Conservation (phyloP, 37 sponge, comb jelly and placozoan species). For the Ephydatia muelleri region DNA sequence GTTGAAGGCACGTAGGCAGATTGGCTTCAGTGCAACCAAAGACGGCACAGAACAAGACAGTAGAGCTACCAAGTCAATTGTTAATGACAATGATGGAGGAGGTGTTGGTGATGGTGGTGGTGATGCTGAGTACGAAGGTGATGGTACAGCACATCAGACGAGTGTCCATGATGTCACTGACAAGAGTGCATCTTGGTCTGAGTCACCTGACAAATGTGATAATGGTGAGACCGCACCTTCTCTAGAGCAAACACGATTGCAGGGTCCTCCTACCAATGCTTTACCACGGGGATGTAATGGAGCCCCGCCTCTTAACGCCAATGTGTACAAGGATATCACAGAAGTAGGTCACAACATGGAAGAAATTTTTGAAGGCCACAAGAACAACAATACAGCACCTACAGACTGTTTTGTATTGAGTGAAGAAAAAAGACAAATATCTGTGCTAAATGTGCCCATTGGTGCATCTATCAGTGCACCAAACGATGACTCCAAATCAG, state of each 20-base stretch:
- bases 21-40: neutral
- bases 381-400: neutral
- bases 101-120: neutral
- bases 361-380: neutral
- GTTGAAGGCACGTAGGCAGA: neutral
- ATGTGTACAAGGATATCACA: neutral
- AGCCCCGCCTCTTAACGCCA: neutral
- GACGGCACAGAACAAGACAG: neutral
- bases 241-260: neutral
- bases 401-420: neutral
- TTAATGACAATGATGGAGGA: neutral
- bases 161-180: neutral
- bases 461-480: neutral
- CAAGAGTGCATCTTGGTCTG: neutral
- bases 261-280: neutral
- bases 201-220: neutral
- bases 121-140: no score
- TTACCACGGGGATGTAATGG: neutral
- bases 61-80: neutral
- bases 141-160: neutral
- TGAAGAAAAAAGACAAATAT: neutral
- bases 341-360: neutral
- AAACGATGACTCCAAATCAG: neutral
- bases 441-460: neutral
- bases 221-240: neutral